Conservation (phyloP, 2,113 vertebrate genomes). For the Istiophorus platypterus region DNA sequence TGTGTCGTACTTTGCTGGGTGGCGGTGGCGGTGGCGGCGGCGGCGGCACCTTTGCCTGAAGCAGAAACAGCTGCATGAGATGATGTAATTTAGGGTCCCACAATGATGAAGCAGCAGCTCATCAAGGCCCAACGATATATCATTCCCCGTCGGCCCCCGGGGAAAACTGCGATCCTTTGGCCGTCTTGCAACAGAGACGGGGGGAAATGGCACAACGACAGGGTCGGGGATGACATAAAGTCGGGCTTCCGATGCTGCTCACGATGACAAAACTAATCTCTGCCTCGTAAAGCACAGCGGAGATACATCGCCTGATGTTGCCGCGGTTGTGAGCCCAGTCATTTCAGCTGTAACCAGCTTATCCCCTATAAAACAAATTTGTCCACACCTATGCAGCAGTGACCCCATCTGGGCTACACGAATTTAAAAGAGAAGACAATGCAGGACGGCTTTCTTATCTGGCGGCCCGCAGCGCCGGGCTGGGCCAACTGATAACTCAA, state of each 20-base stretch:
- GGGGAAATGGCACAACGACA: background rate
- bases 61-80: too few species aligned
- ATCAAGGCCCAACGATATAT: background rate
- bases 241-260: background rate
- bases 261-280: background rate
- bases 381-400: constrained; percentile 8
- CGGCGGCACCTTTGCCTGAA: too few species aligned
- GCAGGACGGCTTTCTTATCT: constrained; percentile 43
- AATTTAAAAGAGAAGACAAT: constrained; percentile 26
- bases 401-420: background rate
- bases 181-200: background rate
- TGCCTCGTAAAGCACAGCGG: background rate
- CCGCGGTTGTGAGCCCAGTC: background rate
- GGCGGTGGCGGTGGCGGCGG: too few species aligned
- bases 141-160: background rate
- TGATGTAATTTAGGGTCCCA: too few species aligned
- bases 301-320: background rate
- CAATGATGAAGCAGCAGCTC: too few species aligned
- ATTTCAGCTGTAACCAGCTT: background rate
- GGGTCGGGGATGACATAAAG: background rate
- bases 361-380: background rate
- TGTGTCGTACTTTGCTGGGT: too few species aligned
- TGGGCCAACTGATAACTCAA: constrained; percentile 42
- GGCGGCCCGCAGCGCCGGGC: constrained; percentile 46
- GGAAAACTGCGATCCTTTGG: background rate